Evolutionary conservation across 2,888 invertebrate species (phyloP), one percentile per base, ranked within the genome.

Genomic region (Prosopocoilus inquinatus): DNA sequence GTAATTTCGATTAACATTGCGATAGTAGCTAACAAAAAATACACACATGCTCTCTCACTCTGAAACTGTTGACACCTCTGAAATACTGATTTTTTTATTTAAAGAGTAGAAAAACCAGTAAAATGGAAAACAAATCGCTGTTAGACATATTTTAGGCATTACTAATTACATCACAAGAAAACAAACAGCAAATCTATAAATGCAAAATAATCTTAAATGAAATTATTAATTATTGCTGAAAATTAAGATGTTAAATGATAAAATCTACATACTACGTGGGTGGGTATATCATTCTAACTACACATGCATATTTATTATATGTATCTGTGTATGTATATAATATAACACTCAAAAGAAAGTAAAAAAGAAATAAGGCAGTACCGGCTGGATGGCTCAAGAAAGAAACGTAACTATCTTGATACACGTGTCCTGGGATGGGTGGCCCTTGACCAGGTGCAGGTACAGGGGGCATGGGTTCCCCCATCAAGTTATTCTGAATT

Each of bases 321-420:
- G 20, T 28, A 28, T 28, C 20, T 28, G 20, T 28, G 20, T 28
- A 28, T 28, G 20, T 28, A 28, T 28, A 28, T 50, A 55, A 28
- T 28, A 28, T 50, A 55, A 69, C 67, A 70, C 70, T 70, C 66
- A 64, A 61, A 62, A 57, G 53, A 60, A 63, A 65, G 60, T 59
- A 59, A 62, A 67, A 69, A 70, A 68, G 69, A 67, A 68, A 69
- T 67, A 71, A 72, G 71, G 75, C 74, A 74, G 76, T 76, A 76
- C 77, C 78, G 72, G 77, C 81, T 59, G 82, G 81, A 72, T 84
- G 84, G 77, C 83, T 84, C 76, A 84, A 81, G 78, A 84, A 84
- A 67, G 84, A 84, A 75, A 84, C 84, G 75, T 84, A 84, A 79
- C 85, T 84, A 79, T 84, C 85, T 77, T 84, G 84, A 75, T 84